Percentiles rank a stretch among this genome's conserved stretches.
Evolutionary conservation across 2,113 vertebrate genomes (phyloP).

Genomic region (Mus spicilegus): DNA sequence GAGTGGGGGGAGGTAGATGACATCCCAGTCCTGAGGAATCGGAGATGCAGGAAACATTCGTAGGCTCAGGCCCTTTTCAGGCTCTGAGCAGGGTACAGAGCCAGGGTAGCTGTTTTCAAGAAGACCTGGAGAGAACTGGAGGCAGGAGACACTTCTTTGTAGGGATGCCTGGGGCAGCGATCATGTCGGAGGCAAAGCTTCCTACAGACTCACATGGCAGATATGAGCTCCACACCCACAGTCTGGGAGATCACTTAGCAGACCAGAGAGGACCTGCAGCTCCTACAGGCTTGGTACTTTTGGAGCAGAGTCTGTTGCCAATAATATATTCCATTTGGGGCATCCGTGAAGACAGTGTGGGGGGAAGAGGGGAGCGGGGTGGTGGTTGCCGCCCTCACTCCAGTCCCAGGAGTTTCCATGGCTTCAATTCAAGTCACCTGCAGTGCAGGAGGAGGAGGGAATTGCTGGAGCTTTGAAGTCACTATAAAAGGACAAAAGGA

Average conservation of each 20-base stretch:
- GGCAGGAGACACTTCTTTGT: neutral
- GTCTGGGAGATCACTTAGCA: conserved; percentile 61
- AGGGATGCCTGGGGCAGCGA: neutral
- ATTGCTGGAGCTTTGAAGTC: neutral
- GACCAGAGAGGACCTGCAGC: conserved; percentile 40
- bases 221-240: neutral
- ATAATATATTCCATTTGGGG: conserved; percentile 61
- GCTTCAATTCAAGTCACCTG: neutral
- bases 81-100: neutral
- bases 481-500: neutral
- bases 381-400: neutral
- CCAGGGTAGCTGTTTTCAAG: neutral
- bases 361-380: no score
- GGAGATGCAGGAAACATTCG: neutral
- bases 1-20: neutral
- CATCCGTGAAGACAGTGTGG: neutral
- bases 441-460: neutral
- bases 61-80: neutral
- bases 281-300: conserved; percentile 1
- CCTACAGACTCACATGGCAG: neutral
- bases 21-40: neutral
- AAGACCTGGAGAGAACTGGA: neutral
- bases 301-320: neutral
- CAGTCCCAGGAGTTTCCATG: neutral
- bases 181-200: conserved; percentile 4